Base-by-base conservation (phyloP, 2,113 vertebrate species). In the Perca fluviatilis region DNA sequence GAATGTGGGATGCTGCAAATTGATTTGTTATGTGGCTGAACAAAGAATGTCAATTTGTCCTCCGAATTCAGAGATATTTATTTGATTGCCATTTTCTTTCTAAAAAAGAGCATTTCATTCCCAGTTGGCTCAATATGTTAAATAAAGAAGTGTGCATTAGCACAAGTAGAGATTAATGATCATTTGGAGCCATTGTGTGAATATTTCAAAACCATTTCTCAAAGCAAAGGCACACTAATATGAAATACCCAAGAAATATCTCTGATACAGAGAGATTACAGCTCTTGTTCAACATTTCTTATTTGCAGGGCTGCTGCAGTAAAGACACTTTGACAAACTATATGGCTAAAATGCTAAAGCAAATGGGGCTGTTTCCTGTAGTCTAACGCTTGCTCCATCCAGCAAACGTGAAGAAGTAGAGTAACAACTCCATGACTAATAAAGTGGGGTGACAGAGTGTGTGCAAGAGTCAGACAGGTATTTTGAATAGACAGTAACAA, bases 341-440 rank as follows among this genome's bases (percentile, higher is more conserved):
- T 71, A 25, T 25, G 74, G 51, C 71, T 81, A 57, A 69, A 65
- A 82, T 80, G 51, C 77, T 70, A 68, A 40, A 83, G 78, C 67
- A 86, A 80, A 66, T 62, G n/a, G 40, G 85, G 83, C 79, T 82
- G 80, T 92, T 94, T 95, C 88, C 94, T 96, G 95, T 96, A 95
- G 95, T 95, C 94, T 71, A 94, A 94, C 95, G 92, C 94, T 96
- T 96, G 95, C 93, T 93, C 64, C 74, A 89, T 69, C 14, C 66
- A 82, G 94, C 94, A 95, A 95, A 93, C 91, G 93, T 95, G 90
- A 88, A 80, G 58, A 91, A 90, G 88, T 92, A 93, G 90, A 82
- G 58, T 94, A 91, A 92, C 81, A 87, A 86, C 83, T 92, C 91
- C 90, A 88, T 73, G 63, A 95, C 94, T 95, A 95, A 96, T 92